A percentile compares a stretch with the other conserved stretches of the same genome.
Conservation (phyloP, 2,797 vertebrate genomes). For the Margarornis squamiger region DNA sequence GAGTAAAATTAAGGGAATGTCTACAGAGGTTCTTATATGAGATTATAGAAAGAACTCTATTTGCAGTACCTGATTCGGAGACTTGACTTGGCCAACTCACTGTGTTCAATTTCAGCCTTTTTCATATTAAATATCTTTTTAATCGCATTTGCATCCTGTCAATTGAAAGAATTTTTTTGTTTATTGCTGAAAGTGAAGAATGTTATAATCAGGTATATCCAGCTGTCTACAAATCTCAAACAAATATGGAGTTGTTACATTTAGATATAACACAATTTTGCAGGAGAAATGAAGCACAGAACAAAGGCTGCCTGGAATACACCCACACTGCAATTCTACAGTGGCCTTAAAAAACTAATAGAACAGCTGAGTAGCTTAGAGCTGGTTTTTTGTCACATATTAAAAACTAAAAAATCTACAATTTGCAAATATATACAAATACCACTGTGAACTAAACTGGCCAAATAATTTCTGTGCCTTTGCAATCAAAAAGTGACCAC, state of each 20-base stretch:
- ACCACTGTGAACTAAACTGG: not conserved
- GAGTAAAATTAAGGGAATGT: not conserved
- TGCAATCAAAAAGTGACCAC: not conserved
- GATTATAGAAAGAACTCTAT: not conserved
- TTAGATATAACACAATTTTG: not conserved
- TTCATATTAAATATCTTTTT: constrained; percentile 97
- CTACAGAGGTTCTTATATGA: not conserved
- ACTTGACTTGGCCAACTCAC: constrained; percentile 93
- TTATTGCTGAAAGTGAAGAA: constrained; percentile 13
- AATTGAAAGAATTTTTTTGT: constrained; percentile 49
- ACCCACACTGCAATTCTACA: not conserved
- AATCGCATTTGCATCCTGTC: constrained; percentile 96
- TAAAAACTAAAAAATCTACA: not conserved
- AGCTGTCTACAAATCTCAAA: not conserved
- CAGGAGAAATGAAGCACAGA: not conserved
- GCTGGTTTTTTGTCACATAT: not conserved
- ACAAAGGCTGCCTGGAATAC: not conserved
- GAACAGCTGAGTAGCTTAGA: not conserved
- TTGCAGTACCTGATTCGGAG: constrained; percentile 89
- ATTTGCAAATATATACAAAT: not conserved
- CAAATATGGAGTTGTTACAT: not conserved
- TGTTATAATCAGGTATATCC: not conserved
- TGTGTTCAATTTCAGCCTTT: constrained; percentile 93
- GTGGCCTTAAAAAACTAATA: not conserved
- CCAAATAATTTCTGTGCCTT: not conserved